Evolutionary conservation across 2,888 invertebrate genomes (phyloP).

Genomic region (Melanostoma mellinum): DNA sequence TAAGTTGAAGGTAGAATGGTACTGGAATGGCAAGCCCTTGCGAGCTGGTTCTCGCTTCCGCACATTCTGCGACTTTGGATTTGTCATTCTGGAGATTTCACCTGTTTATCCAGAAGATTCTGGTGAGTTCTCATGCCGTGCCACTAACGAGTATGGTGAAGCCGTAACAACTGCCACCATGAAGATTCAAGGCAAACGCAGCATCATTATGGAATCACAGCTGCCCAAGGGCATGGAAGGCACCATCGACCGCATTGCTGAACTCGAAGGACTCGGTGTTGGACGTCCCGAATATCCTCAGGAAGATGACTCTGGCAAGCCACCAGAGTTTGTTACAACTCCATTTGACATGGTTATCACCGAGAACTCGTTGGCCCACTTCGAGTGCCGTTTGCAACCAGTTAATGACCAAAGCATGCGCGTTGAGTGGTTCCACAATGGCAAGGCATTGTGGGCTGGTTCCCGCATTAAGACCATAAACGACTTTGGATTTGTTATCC

Average conservation of each 20-base stretch:
- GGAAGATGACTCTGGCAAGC: slow-evolving; percentile 92
- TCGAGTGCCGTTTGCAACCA: slow-evolving; percentile 94
- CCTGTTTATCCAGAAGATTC: slow-evolving; percentile 98
- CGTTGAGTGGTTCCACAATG: slow-evolving; percentile 99
- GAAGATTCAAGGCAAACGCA: slow-evolving; percentile 95
- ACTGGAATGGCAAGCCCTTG: slow-evolving; percentile 95
- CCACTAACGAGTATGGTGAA: slow-evolving; percentile 93
- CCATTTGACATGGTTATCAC: slow-evolving; percentile 91
- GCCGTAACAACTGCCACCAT: slow-evolving; percentile 94
- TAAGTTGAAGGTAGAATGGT: slow-evolving; percentile 96
- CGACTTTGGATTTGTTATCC: slow-evolving; percentile 98
- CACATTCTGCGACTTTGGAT: slow-evolving; percentile 98
- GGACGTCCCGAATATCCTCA: slow-evolving; percentile 86
- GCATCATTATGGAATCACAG: slow-evolving; percentile 95
- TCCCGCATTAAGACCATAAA: slow-evolving; percentile 97
- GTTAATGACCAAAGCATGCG: slow-evolving; percentile 96
- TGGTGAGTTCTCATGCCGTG: slow-evolving; percentile 94
- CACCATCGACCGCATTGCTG: slow-evolving; percentile 96
- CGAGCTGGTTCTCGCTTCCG: slow-evolving; percentile 96
- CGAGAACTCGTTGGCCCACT: slow-evolving; percentile 95
- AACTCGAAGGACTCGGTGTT: slow-evolving; percentile 92
- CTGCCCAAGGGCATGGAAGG: slow-evolving; percentile 96
- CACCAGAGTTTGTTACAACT: slow-evolving; percentile 94
- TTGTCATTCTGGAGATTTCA: slow-evolving; percentile 97
- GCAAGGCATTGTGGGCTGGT: slow-evolving; percentile 94